Percentiles rank a stretch among this genome's conserved stretches.
These are phyloP conservation scores for Adelges cooleyi DNA, from an alignment of 1,140 invertebrate genomes.

Conservation along the genomic window DNA sequence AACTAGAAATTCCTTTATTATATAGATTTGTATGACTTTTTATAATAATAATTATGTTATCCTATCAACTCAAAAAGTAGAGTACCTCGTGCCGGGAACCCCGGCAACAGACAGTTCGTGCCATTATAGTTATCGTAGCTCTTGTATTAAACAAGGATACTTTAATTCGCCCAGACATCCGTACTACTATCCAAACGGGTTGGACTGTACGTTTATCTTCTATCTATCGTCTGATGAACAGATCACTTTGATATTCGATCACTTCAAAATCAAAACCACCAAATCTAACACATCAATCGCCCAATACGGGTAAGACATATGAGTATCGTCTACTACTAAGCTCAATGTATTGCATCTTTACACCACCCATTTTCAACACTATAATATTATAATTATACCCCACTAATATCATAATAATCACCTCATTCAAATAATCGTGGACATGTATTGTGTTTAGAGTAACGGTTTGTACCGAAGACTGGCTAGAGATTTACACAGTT, in stretches of 20 bases:
- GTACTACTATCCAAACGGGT: conserved; percentile 85
- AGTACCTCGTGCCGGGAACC: conserved; percentile 89
- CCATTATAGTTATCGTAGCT: conserved; percentile 79
- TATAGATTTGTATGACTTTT: not conserved
- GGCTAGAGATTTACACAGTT: conserved; percentile 83
- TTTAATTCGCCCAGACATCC: conserved; percentile 94
- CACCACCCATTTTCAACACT: no score
- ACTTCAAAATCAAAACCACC: conserved; percentile 74
- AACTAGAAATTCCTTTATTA: conserved; percentile 33
- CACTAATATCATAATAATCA: no score
- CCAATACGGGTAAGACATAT: conserved; percentile 51
- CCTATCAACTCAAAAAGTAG: conserved; percentile 38
- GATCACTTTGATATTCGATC: conserved; percentile 82
- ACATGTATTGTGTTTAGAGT: conserved; percentile 38
- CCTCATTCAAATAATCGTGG: no score
- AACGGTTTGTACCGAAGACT: conserved; percentile 75
- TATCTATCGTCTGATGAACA: conserved; percentile 74
- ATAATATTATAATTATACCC: no score
- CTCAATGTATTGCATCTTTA: no score
- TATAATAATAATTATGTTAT: not conserved
- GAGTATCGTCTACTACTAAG: no score
- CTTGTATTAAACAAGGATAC: conserved; percentile 69
- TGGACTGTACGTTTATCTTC: conserved; percentile 86
- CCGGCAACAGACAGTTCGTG: conserved; percentile 80
- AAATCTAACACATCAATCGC: conserved; percentile 44